phyloP scores from a whole-genome alignment of 2,888 invertebrate species.

The Hyppa rectilinea region DNA sequence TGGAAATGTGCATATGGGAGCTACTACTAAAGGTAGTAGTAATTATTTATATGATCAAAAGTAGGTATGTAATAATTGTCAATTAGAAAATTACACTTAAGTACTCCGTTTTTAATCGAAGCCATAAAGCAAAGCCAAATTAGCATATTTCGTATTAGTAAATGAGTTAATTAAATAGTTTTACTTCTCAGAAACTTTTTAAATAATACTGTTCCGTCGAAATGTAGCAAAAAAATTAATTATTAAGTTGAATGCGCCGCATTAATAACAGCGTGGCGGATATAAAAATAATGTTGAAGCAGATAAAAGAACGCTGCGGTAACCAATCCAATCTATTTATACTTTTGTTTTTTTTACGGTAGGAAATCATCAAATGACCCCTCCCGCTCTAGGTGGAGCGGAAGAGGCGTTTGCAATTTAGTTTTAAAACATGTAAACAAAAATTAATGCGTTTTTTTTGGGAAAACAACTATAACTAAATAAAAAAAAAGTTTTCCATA shows the following conservation, averaged over 20 bases:
- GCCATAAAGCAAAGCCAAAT: conserved; percentile 40
- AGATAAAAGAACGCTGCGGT: background rate
- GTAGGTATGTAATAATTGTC: background rate
- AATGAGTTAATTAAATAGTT: conserved; percentile 3
- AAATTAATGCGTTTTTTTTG: no score
- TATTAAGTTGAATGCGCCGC: conserved; percentile 2
- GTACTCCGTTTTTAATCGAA: background rate
- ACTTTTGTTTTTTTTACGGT: no score
- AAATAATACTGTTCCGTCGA: background rate
- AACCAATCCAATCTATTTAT: conserved; percentile 1
- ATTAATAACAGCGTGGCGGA: background rate
- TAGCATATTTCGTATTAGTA: conserved; percentile 26
- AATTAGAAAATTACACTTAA: no score
- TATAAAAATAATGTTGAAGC: background rate
- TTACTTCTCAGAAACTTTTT: background rate
- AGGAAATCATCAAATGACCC: no score
- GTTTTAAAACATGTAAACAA: no score
- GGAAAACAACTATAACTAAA: no score
- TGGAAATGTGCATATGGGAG: background rate
- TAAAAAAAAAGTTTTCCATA: no score
- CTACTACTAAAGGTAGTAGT: background rate
- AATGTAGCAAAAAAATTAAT: background rate
- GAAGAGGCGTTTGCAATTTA: no score
- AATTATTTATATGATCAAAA: background rate
- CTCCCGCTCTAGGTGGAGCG: no score